Evolutionary conservation across 2,113 vertebrate genomes (phyloP).

Genomic region (Helogale parvula): DNA sequence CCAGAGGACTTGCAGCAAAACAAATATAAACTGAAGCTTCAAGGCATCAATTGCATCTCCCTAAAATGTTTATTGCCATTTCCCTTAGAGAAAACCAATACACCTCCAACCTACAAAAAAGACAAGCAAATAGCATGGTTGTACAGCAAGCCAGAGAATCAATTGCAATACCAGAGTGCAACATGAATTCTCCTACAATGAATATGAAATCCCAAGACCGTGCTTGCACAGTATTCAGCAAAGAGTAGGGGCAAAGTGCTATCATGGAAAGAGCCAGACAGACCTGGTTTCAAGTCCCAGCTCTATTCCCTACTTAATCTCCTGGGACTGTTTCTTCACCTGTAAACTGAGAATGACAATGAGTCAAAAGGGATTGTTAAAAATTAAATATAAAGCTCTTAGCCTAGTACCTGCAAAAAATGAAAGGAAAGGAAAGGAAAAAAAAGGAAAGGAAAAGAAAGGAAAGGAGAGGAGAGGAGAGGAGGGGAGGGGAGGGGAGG

Average conservation of each 20-base stretch:
- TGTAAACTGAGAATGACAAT: not conserved
- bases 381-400: not conserved
- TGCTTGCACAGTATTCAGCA: not conserved
- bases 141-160: not conserved
- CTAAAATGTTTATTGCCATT: not conserved
- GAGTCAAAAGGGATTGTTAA: not conserved
- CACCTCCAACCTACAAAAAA: not conserved
- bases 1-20: not conserved
- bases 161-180: not conserved
- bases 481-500: too few relatives aligned
- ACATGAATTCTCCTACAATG: not conserved
- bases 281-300: not conserved
- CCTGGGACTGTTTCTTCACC: not conserved
- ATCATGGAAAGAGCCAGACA: not conserved
- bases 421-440: not conserved
- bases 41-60: not conserved
- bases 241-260: not conserved
- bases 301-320: not conserved
- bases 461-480: too few relatives aligned
- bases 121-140: not conserved
- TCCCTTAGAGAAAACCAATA: slow-evolving; percentile 18
- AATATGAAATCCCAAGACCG: not conserved
- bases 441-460: too few relatives aligned
- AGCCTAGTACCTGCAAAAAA: not conserved
- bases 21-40: not conserved